Evolutionary conservation across 2,797 vertebrate genomes (phyloP), one percentile per base, ranked within the genome.

Genomic region (Myotis planiceps): DNA sequence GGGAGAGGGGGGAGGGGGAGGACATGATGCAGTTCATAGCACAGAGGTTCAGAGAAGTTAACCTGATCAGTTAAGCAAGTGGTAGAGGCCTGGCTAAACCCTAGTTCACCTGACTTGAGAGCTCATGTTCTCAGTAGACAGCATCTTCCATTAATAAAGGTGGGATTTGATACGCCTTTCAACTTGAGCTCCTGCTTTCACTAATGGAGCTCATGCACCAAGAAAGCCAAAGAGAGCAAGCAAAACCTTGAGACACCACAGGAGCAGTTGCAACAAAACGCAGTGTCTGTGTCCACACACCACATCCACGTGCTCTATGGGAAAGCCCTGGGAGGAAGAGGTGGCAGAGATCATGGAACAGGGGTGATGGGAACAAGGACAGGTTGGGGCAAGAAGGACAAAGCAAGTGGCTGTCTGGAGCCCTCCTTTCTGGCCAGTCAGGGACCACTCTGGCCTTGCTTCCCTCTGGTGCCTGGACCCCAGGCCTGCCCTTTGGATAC

Each of bases 1-100:
- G 23, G 12, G 2, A 5, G 6, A 5, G 4, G n/a, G 1, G 27
- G 21, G 21, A 3, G 9, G 23, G 60, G 2, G n/a, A 2, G 12
- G 55, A 27, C 9, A 47, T 10, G 25, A 39, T 49, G 71, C 21
- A 25, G 45, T 47, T 27, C 37, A 29, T 1, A 42, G 53, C n/a
- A 49, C n/a, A 9, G 2, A 25, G 23, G 7, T 47, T 90, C 91
- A 87, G 29, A 49, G 60, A 74, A 14, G 5, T 32, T 84, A 58
- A 79, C 25, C 15, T 68, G 65, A 78, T 75, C 42, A 13, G 0
- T 69, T 34, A 63, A 19, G 39, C 16, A 69, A 12, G 51, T 16
- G 45, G 37, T 19, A 71, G 37, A 65, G 53, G 45, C n/a, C 45
- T 29, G 51, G 63, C 37, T 75, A 58, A 42, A 8, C 58, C 16